Evolutionary conservation across 2,888 invertebrate genomes (phyloP).

Genomic region (Eretmocerus hayati): DNA sequence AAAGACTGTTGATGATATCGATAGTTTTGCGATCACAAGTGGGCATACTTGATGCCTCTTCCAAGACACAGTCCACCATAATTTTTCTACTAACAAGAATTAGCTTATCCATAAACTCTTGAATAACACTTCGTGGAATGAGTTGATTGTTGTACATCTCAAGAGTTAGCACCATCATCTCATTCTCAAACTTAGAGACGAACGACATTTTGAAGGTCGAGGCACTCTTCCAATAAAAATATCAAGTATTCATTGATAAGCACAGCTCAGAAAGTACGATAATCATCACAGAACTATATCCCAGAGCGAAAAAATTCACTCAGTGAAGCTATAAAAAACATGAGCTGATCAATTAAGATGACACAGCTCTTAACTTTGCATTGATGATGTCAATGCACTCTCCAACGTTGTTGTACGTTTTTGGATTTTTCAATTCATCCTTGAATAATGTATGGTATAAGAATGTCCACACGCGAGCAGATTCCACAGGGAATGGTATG

Average conservation of each 20-base stretch:
- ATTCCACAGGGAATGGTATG: constrained; percentile 10
- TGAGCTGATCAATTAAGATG: too few relatives aligned
- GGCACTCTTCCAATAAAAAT: too few relatives aligned
- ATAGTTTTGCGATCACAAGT: too few relatives aligned
- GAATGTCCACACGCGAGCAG: constrained; percentile 15
- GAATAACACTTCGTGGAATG: background rate
- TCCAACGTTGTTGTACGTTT: constrained; percentile 7
- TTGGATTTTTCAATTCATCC: constrained; percentile 1
- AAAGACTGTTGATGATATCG: too few relatives aligned
- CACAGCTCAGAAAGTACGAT: background rate
- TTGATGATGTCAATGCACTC: constrained; percentile 1
- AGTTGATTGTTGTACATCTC: background rate
- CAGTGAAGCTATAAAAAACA: too few relatives aligned
- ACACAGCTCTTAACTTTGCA: background rate
- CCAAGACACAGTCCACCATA: too few relatives aligned
- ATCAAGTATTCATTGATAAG: background rate
- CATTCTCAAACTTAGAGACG: background rate
- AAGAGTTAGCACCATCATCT: background rate
- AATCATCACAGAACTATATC: background rate
- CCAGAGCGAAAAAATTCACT: background rate
- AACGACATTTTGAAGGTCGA: background rate
- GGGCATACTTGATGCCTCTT: too few relatives aligned
- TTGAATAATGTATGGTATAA: constrained; percentile 10
- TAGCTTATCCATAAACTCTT: background rate
- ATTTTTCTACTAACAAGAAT: background rate